Conservation (phyloP, 2,113 vertebrate species). For the Callospermophilus lateralis region DNA sequence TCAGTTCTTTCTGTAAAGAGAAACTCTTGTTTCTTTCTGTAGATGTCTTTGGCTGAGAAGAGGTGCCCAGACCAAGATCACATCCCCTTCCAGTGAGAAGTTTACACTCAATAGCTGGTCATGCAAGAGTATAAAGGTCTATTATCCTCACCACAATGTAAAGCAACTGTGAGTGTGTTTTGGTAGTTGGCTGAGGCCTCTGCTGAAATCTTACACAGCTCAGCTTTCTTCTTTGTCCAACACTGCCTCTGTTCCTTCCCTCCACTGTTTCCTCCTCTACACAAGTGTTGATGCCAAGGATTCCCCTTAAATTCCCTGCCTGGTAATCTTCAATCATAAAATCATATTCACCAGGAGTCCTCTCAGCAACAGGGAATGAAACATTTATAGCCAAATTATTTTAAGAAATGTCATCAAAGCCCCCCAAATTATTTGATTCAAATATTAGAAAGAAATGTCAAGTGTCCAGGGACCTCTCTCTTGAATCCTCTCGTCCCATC, state of each 20-base stretch:
- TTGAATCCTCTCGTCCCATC: not conserved
- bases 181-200: not conserved
- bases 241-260: not conserved
- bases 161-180: not conserved
- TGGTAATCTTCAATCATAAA: not conserved
- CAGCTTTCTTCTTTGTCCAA: not conserved
- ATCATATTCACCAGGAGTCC: not conserved
- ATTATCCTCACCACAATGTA: not conserved
- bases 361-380: not conserved
- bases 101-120: not conserved
- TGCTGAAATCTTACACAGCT: not conserved
- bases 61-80: not conserved
- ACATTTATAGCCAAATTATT: not conserved
- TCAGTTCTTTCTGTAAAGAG: not conserved
- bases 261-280: not conserved
- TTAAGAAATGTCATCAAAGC: not conserved
- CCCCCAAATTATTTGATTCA: not conserved
- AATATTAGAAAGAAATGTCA: not conserved
- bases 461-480: not conserved
- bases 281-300: not conserved
- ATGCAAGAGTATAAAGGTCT: not conserved
- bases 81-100: not conserved
- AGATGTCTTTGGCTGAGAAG: not conserved
- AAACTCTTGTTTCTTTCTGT: not conserved
- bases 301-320: not conserved